A percentile compares a stretch with the other conserved stretches of the same genome.
These are phyloP conservation scores for Echeneis naucrates DNA, from an alignment of 2,797 vertebrate species.

Conservation along the genomic window DNA sequence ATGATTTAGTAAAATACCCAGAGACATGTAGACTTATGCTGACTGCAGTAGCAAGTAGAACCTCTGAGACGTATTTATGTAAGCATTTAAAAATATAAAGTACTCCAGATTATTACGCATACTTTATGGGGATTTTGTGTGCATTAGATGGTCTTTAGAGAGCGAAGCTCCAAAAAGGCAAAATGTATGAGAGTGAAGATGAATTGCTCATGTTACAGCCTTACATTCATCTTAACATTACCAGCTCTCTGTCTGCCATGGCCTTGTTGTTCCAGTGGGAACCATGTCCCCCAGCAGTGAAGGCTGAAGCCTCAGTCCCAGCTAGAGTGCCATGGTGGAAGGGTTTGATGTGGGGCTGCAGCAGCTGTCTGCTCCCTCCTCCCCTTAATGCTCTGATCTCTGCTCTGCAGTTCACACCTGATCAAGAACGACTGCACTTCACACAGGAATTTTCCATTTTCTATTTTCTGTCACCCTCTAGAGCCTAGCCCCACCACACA, in stretches of 20 bases:
- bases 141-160: not conserved
- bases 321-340: constrained; percentile 59
- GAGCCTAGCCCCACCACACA: constrained; percentile 34
- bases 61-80: not conserved
- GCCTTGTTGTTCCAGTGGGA: constrained; percentile 13
- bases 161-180: not conserved
- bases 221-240: constrained; percentile 4
- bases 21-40: not conserved
- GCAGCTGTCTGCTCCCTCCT: constrained; percentile 77
- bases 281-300: not conserved
- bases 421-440: constrained; percentile 86
- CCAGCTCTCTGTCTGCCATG: not conserved
- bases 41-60: not conserved
- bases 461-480: constrained; percentile 80
- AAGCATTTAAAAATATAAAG: not conserved
- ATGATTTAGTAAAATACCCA: no score
- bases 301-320: constrained; percentile 47
- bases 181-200: not conserved
- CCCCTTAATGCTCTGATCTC: constrained; percentile 76
- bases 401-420: constrained; percentile 84
- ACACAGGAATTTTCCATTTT: constrained; percentile 88
- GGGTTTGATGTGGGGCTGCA: constrained; percentile 58
- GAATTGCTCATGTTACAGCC: not conserved
- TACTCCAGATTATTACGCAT: not conserved
- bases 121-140: no score